phyloP scores from a whole-genome alignment of 1,140 invertebrate genomes.

The Cydia amplana region DNA sequence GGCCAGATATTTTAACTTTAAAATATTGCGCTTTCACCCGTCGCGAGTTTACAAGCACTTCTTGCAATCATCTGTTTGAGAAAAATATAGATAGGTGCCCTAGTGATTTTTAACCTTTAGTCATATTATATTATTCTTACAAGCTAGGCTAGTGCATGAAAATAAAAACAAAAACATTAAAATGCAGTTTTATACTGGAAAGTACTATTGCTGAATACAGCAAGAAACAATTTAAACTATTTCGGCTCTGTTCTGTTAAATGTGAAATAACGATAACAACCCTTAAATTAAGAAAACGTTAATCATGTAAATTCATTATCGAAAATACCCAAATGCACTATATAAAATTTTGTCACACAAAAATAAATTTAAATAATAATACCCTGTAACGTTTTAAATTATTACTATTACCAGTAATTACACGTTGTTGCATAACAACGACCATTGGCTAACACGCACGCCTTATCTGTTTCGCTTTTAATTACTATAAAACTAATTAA shows the following conservation, averaged over 20 bases:
- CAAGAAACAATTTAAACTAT: too few species aligned
- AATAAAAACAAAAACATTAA: too few species aligned
- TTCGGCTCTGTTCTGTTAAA: not conserved
- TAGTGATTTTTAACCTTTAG: too few species aligned
- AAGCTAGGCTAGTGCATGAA: too few species aligned
- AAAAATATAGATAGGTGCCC: too few species aligned
- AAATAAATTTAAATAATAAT: constrained; percentile 10
- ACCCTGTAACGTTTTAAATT: constrained; percentile 9
- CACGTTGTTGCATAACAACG: constrained; percentile 1
- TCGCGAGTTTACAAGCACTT: too few species aligned
- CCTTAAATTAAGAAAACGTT: not conserved
- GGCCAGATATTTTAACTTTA: too few species aligned
- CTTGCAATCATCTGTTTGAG: too few species aligned
- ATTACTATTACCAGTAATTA: constrained; percentile 1
- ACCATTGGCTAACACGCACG: constrained; percentile 3
- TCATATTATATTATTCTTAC: too few species aligned
- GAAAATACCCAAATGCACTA: not conserved
- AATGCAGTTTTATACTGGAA: too few species aligned
- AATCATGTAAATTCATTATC: not conserved
- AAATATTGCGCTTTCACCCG: too few species aligned
- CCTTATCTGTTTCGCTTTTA: constrained; percentile 26
- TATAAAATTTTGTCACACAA: not conserved
- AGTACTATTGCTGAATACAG: too few species aligned
- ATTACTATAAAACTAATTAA: constrained; percentile 32
- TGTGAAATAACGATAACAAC: not conserved